These are phyloP conservation scores for Menura novaehollandiae DNA, from an alignment of 2,113 vertebrate species.

Conservation along the genomic window DNA sequence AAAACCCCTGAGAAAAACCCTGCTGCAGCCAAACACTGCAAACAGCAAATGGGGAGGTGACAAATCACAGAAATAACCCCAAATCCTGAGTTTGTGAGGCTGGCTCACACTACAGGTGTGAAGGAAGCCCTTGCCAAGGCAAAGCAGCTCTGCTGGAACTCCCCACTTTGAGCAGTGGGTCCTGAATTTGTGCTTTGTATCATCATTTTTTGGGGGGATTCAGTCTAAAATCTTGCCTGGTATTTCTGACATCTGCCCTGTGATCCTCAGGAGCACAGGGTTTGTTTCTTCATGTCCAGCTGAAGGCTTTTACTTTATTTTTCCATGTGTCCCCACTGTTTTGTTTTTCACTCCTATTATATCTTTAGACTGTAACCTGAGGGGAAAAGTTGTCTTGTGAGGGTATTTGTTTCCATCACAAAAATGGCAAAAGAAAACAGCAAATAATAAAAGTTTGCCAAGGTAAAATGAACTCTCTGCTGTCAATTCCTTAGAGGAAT, in stretches of 20 bases:
- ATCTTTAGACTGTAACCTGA: background rate
- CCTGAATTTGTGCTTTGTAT: background rate
- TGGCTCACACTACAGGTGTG: background rate
- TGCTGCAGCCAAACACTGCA: background rate
- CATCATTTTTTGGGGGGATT: background rate
- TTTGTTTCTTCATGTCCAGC: background rate
- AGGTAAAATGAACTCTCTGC: background rate
- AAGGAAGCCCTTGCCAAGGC: background rate
- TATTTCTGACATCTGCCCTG: background rate
- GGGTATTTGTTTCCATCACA: background rate
- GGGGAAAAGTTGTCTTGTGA: background rate
- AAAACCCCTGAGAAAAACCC: background rate
- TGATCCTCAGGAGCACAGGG: background rate
- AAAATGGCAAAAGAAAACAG: background rate
- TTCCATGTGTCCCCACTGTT: background rate
- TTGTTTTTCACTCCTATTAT: background rate
- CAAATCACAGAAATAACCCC: background rate
- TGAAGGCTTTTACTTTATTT: background rate
- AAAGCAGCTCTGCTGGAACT: background rate
- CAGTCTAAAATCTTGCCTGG: too few species aligned
- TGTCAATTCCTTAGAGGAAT: background rate
- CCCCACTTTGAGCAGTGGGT: accelerated
- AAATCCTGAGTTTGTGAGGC: background rate
- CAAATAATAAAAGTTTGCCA: too few species aligned
- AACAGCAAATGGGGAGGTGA: background rate